Evolutionary conservation across 1,140 invertebrate genomes (phyloP), one percentile per base, ranked within the genome.

Genomic region (Drosophila ambigua): DNA sequence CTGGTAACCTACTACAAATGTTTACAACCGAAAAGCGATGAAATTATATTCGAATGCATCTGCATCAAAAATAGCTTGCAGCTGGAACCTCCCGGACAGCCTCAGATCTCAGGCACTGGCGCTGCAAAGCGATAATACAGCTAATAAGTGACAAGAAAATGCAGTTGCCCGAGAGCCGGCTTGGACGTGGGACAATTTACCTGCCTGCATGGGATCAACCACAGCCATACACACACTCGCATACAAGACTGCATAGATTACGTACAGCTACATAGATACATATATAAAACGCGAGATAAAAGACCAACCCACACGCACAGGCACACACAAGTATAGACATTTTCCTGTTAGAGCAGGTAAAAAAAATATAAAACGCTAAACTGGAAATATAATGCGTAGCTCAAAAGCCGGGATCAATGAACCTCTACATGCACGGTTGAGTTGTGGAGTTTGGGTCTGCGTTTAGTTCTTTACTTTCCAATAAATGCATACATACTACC

Each of bases 321-420:
- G 39, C 26, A 43, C 74, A 65, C 52, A 75, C 63, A 46, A 45
- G 52, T 67, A 69, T 45, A 77, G 63, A 69, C 74, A 87, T 83
- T 87, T 87, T 87, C 83, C 83, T 88, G 79, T 79, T 83, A 73
- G 62, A 61, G 69, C 83, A 87, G 83, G 83, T 88, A 88, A 84
- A 89, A 88, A 65, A 66, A 82, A 77, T 79, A 77, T 88, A 82
- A 85, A 82, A 85, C 83, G 75, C 44, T 78, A 85, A 85, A 85
- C 82, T 85, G 82, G 82, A 85, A 85, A 88, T 82, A 73, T 78
- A 85, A 85, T 85, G 83, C 82, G 82, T 85, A 88, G 74, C 78
- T 82, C 55, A 78, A 85, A 78, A 76, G 55, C 75, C 31, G 82
- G 82, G 82, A 85, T 87, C 82, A 85, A 87, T 85, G 82, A 85